Conservation (phyloP, 1,140 invertebrate species). For the Stratiolaelaps scimitus region DNA sequence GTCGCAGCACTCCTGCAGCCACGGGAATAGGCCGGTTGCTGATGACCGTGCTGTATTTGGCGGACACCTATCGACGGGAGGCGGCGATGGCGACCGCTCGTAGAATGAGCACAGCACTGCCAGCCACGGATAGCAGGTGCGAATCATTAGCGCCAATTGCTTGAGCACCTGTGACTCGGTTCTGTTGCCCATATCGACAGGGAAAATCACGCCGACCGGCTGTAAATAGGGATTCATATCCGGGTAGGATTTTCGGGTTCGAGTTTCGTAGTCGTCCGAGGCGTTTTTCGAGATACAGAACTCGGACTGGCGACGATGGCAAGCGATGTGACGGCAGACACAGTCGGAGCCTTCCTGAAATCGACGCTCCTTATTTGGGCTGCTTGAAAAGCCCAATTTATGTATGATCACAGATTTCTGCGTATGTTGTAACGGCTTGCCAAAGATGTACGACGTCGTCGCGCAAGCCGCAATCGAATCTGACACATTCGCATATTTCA, state of each 20-base stretch:
- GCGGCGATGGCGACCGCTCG: background rate
- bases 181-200: background rate
- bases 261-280: background rate
- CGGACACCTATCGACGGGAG: too few species aligned
- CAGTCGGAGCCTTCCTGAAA: conserved; percentile 1
- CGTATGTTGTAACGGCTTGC: background rate
- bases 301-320: background rate
- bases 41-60: background rate
- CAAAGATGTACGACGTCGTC: background rate
- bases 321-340: background rate
- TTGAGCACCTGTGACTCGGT: background rate
- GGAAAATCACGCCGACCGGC: background rate
- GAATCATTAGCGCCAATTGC: background rate
- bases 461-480: background rate
- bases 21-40: background rate
- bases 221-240: background rate
- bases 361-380: background rate
- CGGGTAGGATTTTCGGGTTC: background rate
- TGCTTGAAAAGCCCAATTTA: background rate
- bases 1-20: background rate
- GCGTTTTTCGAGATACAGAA: background rate
- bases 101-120: conserved; percentile 13
- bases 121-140: conserved; percentile 9
- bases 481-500: too few species aligned
- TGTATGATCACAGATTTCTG: background rate